Evolutionary conservation across 2,888 invertebrate species (phyloP), one percentile per base, ranked within the genome.

Genomic region (Pyrrhosoma nymphula): DNA sequence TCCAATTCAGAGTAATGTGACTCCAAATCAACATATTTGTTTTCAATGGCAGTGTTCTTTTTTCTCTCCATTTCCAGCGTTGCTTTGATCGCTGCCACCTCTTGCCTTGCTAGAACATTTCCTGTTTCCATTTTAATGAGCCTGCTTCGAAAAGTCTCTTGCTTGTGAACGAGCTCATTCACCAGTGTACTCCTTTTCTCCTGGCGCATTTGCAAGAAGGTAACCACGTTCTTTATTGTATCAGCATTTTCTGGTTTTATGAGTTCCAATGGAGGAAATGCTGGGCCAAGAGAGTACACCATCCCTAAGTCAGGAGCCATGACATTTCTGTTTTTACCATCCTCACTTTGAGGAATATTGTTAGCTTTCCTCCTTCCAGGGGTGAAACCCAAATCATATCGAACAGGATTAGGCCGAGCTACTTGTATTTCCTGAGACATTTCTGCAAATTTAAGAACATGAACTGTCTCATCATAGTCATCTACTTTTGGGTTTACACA

Each of bases 401-500:
- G 97, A 96, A 97, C 97, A 0, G 98, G 97, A 95, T 98, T 98
- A 1, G 98, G 98, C 95, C 98, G 98, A 0, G 98, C 97, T 0
- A 99, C 98, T 97, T 99, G 98, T 0, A 99, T 99, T 97, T 99
- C 99, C 96, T 99, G 99, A 0, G 99, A 99, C 97, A 99, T 98
- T 97, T 99, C 99, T 0, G 99, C 99, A 97, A 99, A 99, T 96
- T 99, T 98, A 98, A 99, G 98, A 0, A 99, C 99, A 97, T 99
- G 99, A 97, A 99, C 97, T 95, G 99, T 99, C 97, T 99, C 99
- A 97, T 99, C 99, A 96, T 98, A 99, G 96, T 99, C 99, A 95
- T 98, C 98, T 8, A 98, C 98, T 95, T 98, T 98, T 0, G 99
- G 99, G 97, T 99, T 99, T 12, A 99, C 98, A 97, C 99, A 99